phyloP scores from a whole-genome alignment of 2,888 invertebrate genomes.

The Polietes domitor region DNA sequence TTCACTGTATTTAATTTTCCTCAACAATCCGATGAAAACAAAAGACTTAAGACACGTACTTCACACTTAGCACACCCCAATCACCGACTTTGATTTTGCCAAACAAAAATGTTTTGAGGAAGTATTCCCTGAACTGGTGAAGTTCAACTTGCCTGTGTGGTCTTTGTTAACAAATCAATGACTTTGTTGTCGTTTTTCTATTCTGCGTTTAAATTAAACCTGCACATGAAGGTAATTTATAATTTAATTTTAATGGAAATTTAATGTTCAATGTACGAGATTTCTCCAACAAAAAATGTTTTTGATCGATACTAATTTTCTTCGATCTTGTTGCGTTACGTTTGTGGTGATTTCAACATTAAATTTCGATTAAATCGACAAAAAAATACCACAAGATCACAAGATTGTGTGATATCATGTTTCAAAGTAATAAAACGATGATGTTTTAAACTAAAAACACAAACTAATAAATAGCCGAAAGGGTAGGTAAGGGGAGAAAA shows the following conservation, averaged over 20 bases:
- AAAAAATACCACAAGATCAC: not conserved
- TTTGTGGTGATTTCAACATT: conserved; percentile 20
- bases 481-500: not conserved
- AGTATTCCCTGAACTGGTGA: not conserved
- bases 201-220: no score
- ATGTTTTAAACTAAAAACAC: not conserved
- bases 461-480: no score
- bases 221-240: no score
- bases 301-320: not conserved
- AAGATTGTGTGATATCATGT: not conserved
- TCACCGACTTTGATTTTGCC: not conserved
- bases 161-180: no score
- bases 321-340: no score
- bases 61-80: not conserved
- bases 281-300: not conserved
- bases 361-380: not conserved
- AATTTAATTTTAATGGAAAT: conserved; percentile 7
- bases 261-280: not conserved
- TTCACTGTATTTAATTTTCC: no score
- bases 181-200: no score
- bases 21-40: not conserved
- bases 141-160: not conserved
- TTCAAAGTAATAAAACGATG: conserved; percentile 1
- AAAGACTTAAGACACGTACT: conserved; percentile 1
- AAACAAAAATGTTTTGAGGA: not conserved